phyloP scores from a whole-genome alignment of 2,888 invertebrate genomes.

The Phalangium opilio region DNA sequence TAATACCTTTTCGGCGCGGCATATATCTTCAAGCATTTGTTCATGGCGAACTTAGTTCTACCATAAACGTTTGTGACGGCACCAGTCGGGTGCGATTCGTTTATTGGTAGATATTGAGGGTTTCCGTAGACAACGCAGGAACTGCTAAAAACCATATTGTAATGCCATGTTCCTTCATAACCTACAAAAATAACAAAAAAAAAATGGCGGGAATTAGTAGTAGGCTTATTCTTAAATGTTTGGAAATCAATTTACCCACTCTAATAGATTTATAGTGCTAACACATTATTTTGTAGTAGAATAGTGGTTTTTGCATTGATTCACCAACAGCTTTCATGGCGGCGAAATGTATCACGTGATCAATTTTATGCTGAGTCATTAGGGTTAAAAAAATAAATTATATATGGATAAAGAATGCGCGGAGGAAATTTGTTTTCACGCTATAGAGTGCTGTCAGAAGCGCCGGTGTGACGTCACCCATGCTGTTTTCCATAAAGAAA shows the following conservation, averaged over 20 bases:
- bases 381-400: not conserved
- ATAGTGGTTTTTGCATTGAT: conserved; percentile 76
- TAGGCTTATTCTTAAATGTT: no score
- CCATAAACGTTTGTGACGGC: conserved; percentile 89
- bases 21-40: conserved; percentile 79
- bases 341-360: conserved; percentile 92
- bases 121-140: conserved; percentile 91
- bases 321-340: conserved; percentile 93
- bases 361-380: conserved; percentile 59
- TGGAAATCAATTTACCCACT: conserved; percentile 45
- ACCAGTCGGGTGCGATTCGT: conserved; percentile 72
- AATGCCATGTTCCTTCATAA: conserved; percentile 69
- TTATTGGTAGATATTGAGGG: conserved; percentile 70
- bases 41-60: conserved; percentile 91
- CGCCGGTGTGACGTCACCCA: no score
- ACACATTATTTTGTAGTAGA: conserved; percentile 93
- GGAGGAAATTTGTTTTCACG: no score
- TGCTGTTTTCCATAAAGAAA: no score
- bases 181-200: no score
- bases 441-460: no score
- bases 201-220: no score
- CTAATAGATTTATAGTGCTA: conserved; percentile 76
- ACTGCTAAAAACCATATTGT: conserved; percentile 67
- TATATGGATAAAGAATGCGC: no score
- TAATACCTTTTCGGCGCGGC: conserved; percentile 69